A percentile compares a stretch with the other conserved stretches of the same genome.
Conservation (phyloP, 2,888 invertebrate species). For the Ommatoiulus sabulosus region DNA sequence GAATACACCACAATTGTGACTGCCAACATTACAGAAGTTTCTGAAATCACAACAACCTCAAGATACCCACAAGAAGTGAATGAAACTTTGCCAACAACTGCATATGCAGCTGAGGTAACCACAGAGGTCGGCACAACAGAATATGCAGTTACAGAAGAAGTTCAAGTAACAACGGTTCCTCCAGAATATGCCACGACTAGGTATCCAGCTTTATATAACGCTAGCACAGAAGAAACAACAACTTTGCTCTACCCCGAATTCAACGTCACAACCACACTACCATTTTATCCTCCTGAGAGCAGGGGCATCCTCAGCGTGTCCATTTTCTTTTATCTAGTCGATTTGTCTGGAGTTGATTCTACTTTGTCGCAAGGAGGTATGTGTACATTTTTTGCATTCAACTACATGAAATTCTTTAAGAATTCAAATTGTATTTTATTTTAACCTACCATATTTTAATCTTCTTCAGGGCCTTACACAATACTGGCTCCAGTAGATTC, state of each 20-base stretch:
- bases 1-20: background rate
- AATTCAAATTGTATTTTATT: background rate
- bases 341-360: constrained; percentile 48
- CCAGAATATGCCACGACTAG: constrained; percentile 50
- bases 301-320: constrained; percentile 53
- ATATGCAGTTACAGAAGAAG: constrained; percentile 32
- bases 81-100: constrained; percentile 15
- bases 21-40: background rate
- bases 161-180: constrained; percentile 16
- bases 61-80: background rate
- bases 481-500: constrained; percentile 57
- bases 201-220: constrained; percentile 41
- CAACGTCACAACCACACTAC: constrained; percentile 18
- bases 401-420: background rate
- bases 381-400: background rate
- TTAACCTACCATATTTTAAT: background rate
- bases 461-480: constrained; percentile 54
- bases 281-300: constrained; percentile 51
- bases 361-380: constrained; percentile 55
- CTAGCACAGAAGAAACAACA: constrained; percentile 41
- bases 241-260: constrained; percentile 50
- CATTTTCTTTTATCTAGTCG: constrained; percentile 56
- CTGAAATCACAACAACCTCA: background rate
- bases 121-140: background rate
- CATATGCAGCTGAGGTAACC: constrained; percentile 7